Evolutionary conservation across 2,888 invertebrate genomes (phyloP).

Genomic region (Drosophila emarginata): DNA sequence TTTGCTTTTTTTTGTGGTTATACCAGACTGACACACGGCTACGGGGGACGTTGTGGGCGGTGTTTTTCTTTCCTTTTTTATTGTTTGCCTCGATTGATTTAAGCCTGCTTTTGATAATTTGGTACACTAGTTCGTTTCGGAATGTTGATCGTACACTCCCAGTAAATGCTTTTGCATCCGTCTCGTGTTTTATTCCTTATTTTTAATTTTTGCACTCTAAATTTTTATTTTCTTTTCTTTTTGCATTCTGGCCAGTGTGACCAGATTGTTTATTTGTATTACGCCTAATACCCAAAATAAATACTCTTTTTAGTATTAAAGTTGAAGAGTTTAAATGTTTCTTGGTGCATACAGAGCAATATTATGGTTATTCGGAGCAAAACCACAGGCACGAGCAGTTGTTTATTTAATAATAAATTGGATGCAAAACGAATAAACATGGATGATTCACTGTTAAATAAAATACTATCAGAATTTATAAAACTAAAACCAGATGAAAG

Average conservation of each 20-base stretch:
- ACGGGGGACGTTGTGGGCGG: conserved; percentile 2
- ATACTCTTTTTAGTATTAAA: no score
- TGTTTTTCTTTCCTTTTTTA: conserved; percentile 31
- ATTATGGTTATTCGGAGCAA: no score
- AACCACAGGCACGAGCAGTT: no score
- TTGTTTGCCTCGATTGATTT: conserved; percentile 29
- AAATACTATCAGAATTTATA: background rate
- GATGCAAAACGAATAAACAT: no score
- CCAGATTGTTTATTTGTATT: background rate
- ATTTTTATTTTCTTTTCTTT: conserved; percentile 38
- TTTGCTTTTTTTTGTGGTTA: conserved; percentile 70
- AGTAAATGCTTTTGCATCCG: conserved; percentile 71
- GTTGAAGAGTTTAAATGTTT: no score
- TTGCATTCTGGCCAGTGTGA: conserved; percentile 6
- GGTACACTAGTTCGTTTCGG: conserved; percentile 38
- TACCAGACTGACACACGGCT: conserved; percentile 49
- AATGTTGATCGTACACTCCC: conserved; percentile 60
- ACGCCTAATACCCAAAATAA: no score
- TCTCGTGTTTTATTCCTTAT: conserved; percentile 30
- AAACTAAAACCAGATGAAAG: background rate
- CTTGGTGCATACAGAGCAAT: no score
- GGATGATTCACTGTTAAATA: background rate
- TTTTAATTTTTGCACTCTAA: conserved; percentile 50
- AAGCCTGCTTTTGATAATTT: conserved; percentile 24
- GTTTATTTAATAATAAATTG: no score